Evolutionary conservation across 1,140 invertebrate species (phyloP), one percentile per base, ranked within the genome.

Genomic region (Bilobella aurantiaca): DNA sequence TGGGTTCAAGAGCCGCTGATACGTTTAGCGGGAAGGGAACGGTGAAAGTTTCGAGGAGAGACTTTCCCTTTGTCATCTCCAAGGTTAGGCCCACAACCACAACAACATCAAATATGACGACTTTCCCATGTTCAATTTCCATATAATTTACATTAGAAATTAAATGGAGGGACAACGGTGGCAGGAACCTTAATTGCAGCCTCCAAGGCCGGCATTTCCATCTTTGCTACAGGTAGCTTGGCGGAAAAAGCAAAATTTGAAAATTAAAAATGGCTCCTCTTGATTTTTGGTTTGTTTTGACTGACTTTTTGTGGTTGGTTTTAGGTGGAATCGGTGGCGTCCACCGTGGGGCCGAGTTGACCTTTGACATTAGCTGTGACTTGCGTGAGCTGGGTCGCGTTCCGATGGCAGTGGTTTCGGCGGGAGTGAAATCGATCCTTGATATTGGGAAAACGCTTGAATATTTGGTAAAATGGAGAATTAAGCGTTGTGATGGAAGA

Each of bases 351-450:
- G 93, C 84, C 1, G 86, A 96, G 75, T 77, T 76, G 16, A 89
- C 87, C 61, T 81, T 96, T 76, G 96, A 99, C 78, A 82, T 99
- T 8, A 98, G 95, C 71, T 92, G 96, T 5, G 96, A 99, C 81
- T 81, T 99, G 21, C 23, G 29, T 28, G 68, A 99, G 78, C 80
- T 99, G 27, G 88, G 93, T 3, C 80, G 86, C 58, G 95, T 87
- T 65, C 86, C 87, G 5, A 85, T 97, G 0, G 84, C 90, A 63
- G 93, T 98, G 14, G 86, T 99, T 1, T 97, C 91, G 68, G 91
- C 93, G 73, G 96, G 96, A 18, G 85, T 96, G 37, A 99, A 99
- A 81, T 96, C 94, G 34, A 98, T 99, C 73, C 80, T 99, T 30
- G 96, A 99, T 76, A 94, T 99, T 74, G 85, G 84, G 0, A 87